These are phyloP conservation scores for Anthonomus grandis DNA, from an alignment of 1,140 invertebrate species.

Conservation along the genomic window DNA sequence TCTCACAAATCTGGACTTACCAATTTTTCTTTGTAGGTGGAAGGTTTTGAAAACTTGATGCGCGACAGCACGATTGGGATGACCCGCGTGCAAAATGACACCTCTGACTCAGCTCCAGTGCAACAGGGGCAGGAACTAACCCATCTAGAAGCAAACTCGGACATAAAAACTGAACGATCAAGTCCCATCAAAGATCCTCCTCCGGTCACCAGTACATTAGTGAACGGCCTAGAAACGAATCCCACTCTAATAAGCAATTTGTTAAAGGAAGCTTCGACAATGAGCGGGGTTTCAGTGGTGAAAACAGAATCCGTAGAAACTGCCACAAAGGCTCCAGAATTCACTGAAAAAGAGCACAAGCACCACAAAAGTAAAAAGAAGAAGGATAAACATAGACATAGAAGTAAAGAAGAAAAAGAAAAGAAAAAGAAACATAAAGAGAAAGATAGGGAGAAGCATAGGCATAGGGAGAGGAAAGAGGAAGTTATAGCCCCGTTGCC, in stretches of 20 bases:
- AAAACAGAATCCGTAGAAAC: conserved; percentile 5
- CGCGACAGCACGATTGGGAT: conserved; percentile 43
- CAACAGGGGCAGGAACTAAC: background rate
- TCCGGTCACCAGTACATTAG: conserved; percentile 24
- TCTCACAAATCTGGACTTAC: no score
- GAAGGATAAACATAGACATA: conserved; percentile 63
- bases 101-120: background rate
- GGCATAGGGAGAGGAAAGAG: conserved; percentile 54
- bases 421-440: conserved; percentile 63
- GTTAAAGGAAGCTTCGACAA: conserved; percentile 41
- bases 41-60: conserved; percentile 49
- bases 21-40: no score
- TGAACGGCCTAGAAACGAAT: conserved; percentile 47
- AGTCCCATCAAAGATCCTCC: conserved; percentile 4
- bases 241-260: conserved; percentile 44
- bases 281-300: conserved; percentile 32
- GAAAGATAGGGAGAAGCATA: conserved; percentile 55
- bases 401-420: conserved; percentile 49
- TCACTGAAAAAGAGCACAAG: conserved; percentile 50
- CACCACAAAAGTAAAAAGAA: conserved; percentile 60
- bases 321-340: conserved; percentile 23
- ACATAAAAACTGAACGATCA: conserved; percentile 1
- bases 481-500: conserved; percentile 57
- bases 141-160: no score
- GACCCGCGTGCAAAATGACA: conserved; percentile 6